phyloP scores from a whole-genome alignment of 2,888 invertebrate species.

The Tipula vernalis region DNA sequence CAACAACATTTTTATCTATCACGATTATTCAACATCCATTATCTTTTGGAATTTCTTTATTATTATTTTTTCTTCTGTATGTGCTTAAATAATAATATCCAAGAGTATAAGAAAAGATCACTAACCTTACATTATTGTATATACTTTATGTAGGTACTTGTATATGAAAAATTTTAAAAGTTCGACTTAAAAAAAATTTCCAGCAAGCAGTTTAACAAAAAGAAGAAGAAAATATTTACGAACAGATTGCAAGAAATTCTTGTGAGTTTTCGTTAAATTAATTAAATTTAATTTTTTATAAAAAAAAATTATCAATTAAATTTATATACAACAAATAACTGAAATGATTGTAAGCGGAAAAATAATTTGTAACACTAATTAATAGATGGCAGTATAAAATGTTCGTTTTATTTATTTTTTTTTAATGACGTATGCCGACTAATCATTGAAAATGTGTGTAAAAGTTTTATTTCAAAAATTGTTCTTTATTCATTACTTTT shows the following conservation, averaged over 20 bases:
- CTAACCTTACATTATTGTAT: background rate
- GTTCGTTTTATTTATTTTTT: no score
- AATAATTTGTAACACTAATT: no score
- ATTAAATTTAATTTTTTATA: background rate
- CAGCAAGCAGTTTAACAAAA: background rate
- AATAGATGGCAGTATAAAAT: background rate
- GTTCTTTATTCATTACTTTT: no score
- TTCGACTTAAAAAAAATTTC: background rate
- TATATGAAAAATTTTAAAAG: background rate
- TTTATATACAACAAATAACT: background rate
- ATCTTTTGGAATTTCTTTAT: slow-evolving; percentile 4
- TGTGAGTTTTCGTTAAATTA: background rate
- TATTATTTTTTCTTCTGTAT: background rate
- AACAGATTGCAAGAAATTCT: background rate
- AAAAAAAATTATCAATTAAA: background rate
- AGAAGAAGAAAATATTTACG: background rate
- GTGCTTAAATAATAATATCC: background rate
- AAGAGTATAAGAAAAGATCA: background rate
- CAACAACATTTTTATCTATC: background rate
- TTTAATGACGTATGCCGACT: no score
- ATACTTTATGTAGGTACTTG: background rate
- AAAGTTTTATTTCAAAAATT: no score
- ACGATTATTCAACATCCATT: background rate
- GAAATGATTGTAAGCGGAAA: background rate
- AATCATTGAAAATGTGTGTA: no score